Evolutionary conservation across 2,888 invertebrate species (phyloP), one percentile per base, ranked within the genome.

Genomic region (Xestia ashworthii): DNA sequence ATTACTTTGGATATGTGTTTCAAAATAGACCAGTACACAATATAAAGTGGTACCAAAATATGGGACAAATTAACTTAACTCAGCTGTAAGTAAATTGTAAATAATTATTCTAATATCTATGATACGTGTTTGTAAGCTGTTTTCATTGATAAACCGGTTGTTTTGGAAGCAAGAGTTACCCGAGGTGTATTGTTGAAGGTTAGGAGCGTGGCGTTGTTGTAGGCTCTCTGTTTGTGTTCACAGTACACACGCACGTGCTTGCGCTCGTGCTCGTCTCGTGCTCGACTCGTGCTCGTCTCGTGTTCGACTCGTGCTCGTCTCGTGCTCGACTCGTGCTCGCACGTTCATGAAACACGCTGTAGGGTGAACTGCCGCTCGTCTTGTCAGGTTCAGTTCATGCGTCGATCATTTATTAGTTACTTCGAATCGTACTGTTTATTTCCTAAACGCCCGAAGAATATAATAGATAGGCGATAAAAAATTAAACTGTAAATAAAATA

Each of bases 401-500:
- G 81, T 89, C 82, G 81, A 83, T 76, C 70, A 76, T 70, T 80
- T 89, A 88, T 91, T 90, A 88, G 87, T 90, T 91, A 91, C 89
- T 90, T 90, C 44, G 76, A 86, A 85, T 90, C 82, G 80, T 89
- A 87, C 83, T 89, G 86, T 92, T 92, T 83, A 90, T 93, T 93
- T 94, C 89, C 90, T 90, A 89, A 91, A 91, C 92, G 93, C 94
- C 94, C 92, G 88, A 93, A 90, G 89, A 84, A 89, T 92, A 91
- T 93, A 93, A 95, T 96, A 96, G 95, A 95, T 96, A 96, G 96
- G 96, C 93, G 93, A 95, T 94, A 95, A 95, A 95, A 90, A 93
- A 94, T 95, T 94, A 92, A 80, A 94, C 93, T 96, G 96, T 96
- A 96, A 95, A 96, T 96, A 96, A 96, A 95, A 96, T 95, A 95